Evolutionary conservation across 1,140 invertebrate species (phyloP), one percentile per base, ranked within the genome.

Genomic region (Capitella teleta): DNA sequence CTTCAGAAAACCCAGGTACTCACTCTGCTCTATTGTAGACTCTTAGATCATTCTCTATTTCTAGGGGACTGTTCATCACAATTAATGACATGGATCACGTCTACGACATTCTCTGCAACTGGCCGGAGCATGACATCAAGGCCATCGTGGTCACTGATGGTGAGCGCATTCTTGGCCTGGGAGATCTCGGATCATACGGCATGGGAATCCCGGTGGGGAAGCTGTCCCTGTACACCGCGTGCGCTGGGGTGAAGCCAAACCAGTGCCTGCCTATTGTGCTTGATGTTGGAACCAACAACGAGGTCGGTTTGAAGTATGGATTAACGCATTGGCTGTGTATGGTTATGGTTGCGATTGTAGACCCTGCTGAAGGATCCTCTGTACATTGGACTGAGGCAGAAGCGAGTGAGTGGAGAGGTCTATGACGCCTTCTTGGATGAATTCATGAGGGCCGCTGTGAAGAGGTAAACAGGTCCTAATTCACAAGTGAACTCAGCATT

Each of bases 341-440:
- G n/a, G n/a, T n/a, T n/a, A n/a, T n/a, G n/a, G n/a, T n/a, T n/a
- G n/a, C n/a, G n/a, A n/a, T 34, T 56, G 55, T 63, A 87, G 81
- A 77, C 81, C 71, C 74, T 97, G 0, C 74, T 93, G 12, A 81
- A 94, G 67, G 93, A 98, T 78, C 90, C 91, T 4, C 76, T 93
- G 47, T 98, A 98, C 69, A 92, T 97, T 62, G 95, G 95, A 41
- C 68, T 96, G 32, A 78, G 86, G 49, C 87, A 95, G 59, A 82
- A 82, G 52, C 77, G 95, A 42, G 82, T 84, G 0, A 82, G 82
- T 24, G 95, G 94, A 12, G 75, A 80, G 28, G 81, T 84, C 49
- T 98, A 98, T 70, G 93, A 98, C 67, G 85, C 86, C 34, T 85
- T 98, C 57, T 81, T 98, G 47, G 94, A 98, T 63, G 95, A 98